phyloP scores from a whole-genome alignment of 1,140 invertebrate genomes.

The Drosophila bifasciata region DNA sequence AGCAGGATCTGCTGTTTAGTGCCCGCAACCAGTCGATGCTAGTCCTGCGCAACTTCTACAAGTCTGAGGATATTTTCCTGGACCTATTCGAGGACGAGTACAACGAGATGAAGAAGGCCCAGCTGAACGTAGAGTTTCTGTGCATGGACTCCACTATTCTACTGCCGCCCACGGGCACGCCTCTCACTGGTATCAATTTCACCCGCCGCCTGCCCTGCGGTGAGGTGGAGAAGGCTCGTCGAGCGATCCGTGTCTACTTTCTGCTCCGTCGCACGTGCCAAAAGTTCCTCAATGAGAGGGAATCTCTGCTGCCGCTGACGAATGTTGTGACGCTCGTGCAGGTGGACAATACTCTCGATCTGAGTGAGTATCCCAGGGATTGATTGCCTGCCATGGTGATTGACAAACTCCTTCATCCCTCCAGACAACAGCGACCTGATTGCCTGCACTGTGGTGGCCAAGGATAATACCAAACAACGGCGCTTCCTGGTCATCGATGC shows the following conservation, averaged over 20 bases:
- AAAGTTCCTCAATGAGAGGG: conserved; percentile 91
- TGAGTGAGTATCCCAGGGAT: conserved; percentile 88
- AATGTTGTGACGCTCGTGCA: conserved; percentile 95
- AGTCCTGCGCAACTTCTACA: conserved; percentile 96
- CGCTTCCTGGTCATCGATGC: conserved; percentile 97
- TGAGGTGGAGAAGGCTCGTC: conserved; percentile 96
- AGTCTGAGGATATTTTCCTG: conserved; percentile 99
- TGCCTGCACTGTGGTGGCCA: conserved; percentile 95
- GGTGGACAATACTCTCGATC: conserved; percentile 95
- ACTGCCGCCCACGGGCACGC: conserved; percentile 97
- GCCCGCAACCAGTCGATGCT: conserved; percentile 94
- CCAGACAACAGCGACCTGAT: conserved; percentile 98
- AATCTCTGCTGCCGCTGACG: conserved; percentile 95
- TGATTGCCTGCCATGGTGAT: too few species aligned
- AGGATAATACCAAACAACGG: conserved; percentile 94
- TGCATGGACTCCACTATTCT: conserved; percentile 98
- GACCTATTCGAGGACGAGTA: conserved; percentile 99
- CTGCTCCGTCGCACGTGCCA: conserved; percentile 93
- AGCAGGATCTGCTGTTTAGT: conserved; percentile 86
- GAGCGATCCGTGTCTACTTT: conserved; percentile 97
- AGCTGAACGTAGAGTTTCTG: conserved; percentile 95
- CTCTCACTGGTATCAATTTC: conserved; percentile 98
- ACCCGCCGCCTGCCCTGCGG: conserved; percentile 97
- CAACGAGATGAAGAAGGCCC: conserved; percentile 94
- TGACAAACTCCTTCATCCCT: conserved; percentile 29